phyloP scores from a whole-genome alignment of 2,888 invertebrate species.

The Drosophila neotestacea region DNA sequence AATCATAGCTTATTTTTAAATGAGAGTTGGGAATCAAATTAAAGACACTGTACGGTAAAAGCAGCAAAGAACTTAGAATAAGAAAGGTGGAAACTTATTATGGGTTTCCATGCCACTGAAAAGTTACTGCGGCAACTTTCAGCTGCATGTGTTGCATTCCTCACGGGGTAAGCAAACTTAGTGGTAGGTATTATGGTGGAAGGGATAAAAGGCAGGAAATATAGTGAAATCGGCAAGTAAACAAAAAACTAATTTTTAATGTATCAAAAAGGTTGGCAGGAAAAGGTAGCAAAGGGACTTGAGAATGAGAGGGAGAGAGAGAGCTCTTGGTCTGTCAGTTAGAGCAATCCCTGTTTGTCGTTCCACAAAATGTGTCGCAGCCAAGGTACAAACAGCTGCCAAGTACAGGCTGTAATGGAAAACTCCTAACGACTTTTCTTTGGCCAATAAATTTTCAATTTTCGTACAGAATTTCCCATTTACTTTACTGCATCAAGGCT shows the following conservation, averaged over 20 bases:
- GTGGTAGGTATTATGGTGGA: neutral
- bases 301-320: constrained; percentile 6
- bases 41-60: constrained; percentile 34
- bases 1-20: constrained; percentile 16
- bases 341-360: constrained; percentile 5
- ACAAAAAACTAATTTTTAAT: constrained; percentile 65
- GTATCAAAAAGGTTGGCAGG: constrained; percentile 24
- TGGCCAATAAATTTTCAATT: constrained; percentile 67
- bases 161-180: constrained; percentile 16
- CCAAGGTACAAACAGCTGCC: constrained; percentile 20
- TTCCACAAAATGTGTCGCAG: constrained; percentile 12
- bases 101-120: constrained; percentile 20
- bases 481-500: constrained; percentile 54
- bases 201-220: neutral
- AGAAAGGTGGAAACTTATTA: constrained; percentile 51
- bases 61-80: constrained; percentile 16
- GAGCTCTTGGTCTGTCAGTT: neutral
- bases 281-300: constrained; percentile 19
- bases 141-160: constrained; percentile 68
- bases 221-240: constrained; percentile 46
- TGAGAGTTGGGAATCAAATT: constrained; percentile 26
- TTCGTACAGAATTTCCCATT: constrained; percentile 61
- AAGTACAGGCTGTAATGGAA: constrained; percentile 25
- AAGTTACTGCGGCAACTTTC: constrained; percentile 63
- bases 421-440: constrained; percentile 52